Conservation (phyloP, 2,113 vertebrate species). For the Salvelinus namaycush region DNA sequence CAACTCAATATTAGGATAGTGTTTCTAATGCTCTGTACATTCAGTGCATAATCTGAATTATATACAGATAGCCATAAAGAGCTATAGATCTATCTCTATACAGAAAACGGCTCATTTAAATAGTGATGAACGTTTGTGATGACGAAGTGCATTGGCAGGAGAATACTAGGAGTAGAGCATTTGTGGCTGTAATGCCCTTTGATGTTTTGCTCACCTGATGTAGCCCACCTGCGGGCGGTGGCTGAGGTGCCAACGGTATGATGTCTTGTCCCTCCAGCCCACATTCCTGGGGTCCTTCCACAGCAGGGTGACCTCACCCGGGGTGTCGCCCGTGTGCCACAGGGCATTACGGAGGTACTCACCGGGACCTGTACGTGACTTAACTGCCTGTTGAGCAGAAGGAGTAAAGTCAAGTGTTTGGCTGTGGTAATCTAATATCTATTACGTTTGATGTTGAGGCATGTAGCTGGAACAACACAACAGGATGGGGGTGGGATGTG, state of each 20-base stretch:
- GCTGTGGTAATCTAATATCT: not conserved
- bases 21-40: no score
- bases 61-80: no score
- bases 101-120: no score
- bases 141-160: no score
- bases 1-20: no score
- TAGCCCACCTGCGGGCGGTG: conserved; percentile 88
- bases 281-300: conserved; percentile 89
- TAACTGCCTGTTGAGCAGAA: conserved; percentile 78
- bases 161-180: no score
- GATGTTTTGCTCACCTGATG: conserved; percentile 71
- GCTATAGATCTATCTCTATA: no score
- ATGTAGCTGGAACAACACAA: not conserved
- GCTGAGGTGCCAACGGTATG: conserved; percentile 87
- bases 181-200: no score
- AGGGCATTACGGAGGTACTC: conserved; percentile 87
- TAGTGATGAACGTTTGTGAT: no score
- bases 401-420: not conserved
- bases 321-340: conserved; percentile 86
- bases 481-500: not conserved
- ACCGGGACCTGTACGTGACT: conserved; percentile 85
- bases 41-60: no score
- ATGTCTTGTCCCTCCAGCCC: conserved; percentile 89
- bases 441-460: not conserved
- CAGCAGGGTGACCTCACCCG: conserved; percentile 82